Percentiles rank a stretch among this genome's conserved stretches.
phyloP scores from a whole-genome alignment of 2,113 vertebrate species.

The Lanius collurio region DNA sequence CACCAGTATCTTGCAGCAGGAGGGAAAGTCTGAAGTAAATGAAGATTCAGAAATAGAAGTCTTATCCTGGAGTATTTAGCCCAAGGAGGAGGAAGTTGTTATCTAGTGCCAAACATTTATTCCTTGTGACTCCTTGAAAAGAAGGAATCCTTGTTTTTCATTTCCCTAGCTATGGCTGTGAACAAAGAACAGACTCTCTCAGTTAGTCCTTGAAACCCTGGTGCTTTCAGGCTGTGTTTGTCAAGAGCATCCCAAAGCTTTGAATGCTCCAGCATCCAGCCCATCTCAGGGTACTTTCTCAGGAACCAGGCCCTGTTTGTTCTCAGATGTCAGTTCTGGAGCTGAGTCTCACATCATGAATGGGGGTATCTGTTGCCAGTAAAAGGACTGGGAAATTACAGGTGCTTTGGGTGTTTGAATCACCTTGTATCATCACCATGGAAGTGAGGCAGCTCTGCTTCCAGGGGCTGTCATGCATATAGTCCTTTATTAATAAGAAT shows the following conservation, averaged over 20 bases:
- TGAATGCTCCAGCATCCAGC: neutral
- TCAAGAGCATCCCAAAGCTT: neutral
- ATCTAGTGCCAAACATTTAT: neutral
- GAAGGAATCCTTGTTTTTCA: neutral
- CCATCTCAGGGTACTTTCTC: neutral
- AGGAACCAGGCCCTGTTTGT: neutral
- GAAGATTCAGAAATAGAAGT: neutral
- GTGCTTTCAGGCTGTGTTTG: neutral
- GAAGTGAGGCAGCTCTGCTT: neutral
- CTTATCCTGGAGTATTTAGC: neutral
- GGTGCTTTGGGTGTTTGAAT: neutral
- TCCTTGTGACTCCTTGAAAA: neutral
- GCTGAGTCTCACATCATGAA: neutral
- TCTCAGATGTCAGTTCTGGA: neutral
- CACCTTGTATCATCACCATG: neutral
- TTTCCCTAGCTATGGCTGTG: neutral
- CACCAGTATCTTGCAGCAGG: neutral
- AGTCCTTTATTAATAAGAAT: neutral
- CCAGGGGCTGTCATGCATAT: neutral
- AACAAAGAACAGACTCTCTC: neutral
- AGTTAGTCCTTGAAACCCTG: rapidly evolving
- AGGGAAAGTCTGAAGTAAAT: neutral
- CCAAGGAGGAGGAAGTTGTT: neutral
- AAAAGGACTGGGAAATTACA: neutral
- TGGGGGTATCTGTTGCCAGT: neutral